Base-by-base conservation (phyloP, 1,140 invertebrate genomes). In the Trypoxylus dichotomus region DNA sequence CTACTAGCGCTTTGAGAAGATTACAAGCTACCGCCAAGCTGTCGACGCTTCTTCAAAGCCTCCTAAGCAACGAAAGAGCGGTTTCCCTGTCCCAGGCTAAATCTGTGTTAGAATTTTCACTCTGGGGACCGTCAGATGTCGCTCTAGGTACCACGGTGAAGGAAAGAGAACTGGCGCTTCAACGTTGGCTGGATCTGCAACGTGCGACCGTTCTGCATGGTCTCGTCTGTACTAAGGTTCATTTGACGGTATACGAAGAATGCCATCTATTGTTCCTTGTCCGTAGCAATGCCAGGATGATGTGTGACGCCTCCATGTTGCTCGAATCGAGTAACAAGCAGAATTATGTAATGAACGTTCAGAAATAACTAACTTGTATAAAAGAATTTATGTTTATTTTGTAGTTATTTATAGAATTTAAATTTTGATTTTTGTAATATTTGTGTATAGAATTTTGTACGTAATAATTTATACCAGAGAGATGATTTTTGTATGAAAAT, bases 111-210 rank as follows among this genome's bases (percentile, higher is more conserved):
- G 94, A 96, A 83, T 94, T 94, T 82, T 93, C 93, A 78, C 86
- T 97, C 1, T 97, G 94, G 94, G 95, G 94, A 2, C 95, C 94
- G 0, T 90, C 93, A 11, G 93, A 94, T 82, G 91, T 93, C 0
- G 90, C 90, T 0, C 87, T 94, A 11, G 90, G 91, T 0, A 90
- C 90, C 6, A 90, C 90, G 0, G 88, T 89, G 0, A 89, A 90
- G 29, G 93, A 94, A 78, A 88, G 92, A 3, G 93, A 94, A 79
- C 82, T 92, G 15, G 91, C 91, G 0, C 83, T 95, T 1, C 94
- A 95, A 81, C 89, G 94, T 58, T 96, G 94, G 94, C 84, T 96
- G 47, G 94, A 96, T 83, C 86, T 96, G 11, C 94, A 95, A 83
- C 88, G 94, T 24, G 94, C 94, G 2, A 95, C 93, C 0, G 91